Evolutionary conservation across 2,797 vertebrate species (phyloP).

Genomic region (Brachyalestes nurse): DNA sequence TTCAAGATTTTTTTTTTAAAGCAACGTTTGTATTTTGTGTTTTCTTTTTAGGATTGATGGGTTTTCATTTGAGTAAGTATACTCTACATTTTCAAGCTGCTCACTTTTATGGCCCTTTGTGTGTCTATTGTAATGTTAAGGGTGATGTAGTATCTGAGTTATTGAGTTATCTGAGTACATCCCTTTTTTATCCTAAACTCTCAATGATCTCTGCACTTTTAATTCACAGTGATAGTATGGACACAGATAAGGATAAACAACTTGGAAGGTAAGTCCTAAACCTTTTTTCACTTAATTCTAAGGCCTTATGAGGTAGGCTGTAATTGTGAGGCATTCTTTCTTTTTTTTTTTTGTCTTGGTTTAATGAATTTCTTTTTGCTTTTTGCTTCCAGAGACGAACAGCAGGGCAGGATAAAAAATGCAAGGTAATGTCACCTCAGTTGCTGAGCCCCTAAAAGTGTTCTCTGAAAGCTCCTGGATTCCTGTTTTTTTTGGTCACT

Average conservation of each 20-base stretch:
- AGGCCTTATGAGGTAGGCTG: too few relatives aligned
- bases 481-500: too few relatives aligned
- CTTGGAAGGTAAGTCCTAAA: slow-evolving; percentile 86
- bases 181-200: not conserved
- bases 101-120: too few relatives aligned
- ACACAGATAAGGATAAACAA: slow-evolving; percentile 94
- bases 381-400: slow-evolving; percentile 82
- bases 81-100: too few relatives aligned
- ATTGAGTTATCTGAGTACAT: too few relatives aligned
- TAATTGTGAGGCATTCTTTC: too few relatives aligned
- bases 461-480: too few relatives aligned
- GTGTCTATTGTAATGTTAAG: too few relatives aligned
- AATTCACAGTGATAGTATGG: slow-evolving; percentile 89
- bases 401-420: slow-evolving; percentile 96
- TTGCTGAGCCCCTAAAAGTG: too few relatives aligned
- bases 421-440: slow-evolving; percentile 82
- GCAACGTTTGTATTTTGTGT: slow-evolving; percentile 63
- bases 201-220: slow-evolving; percentile 25
- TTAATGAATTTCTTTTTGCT: not conserved
- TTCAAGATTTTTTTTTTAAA: too few relatives aligned
- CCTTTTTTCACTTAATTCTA: not conserved
- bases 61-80: slow-evolving; percentile 96
- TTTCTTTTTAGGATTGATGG: slow-evolving; percentile 88
- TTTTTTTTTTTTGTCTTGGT: not conserved
- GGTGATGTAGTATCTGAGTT: too few relatives aligned